These are phyloP conservation scores for Platysternon megacephalum DNA, from an alignment of 2,113 vertebrate species.

Conservation along the genomic window DNA sequence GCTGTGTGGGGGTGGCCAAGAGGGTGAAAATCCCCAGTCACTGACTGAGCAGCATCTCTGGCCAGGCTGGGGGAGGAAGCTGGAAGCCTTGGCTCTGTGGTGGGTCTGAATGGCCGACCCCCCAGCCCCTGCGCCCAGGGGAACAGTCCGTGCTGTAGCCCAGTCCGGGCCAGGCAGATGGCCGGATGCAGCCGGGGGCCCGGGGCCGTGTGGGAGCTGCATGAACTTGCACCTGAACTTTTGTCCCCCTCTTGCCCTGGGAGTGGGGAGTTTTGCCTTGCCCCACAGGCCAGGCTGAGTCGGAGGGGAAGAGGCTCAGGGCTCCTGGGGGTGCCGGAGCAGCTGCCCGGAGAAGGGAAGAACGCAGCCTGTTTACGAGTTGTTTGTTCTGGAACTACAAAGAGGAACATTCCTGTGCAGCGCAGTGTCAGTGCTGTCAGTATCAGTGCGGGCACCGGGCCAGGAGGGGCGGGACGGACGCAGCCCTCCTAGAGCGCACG, in stretches of 20 bases:
- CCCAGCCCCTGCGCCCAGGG: background rate
- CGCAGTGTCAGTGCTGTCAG: no score
- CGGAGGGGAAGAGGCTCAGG: background rate
- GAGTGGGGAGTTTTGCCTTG: background rate
- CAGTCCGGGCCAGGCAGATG: background rate
- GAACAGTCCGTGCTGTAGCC: background rate
- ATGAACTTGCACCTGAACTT: background rate
- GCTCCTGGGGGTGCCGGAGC: background rate
- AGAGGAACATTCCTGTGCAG: background rate
- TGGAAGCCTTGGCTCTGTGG: background rate
- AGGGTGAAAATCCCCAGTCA: background rate
- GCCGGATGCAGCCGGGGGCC: background rate
- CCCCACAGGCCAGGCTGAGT: background rate
- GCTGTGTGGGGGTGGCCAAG: background rate
- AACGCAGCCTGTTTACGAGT: background rate
- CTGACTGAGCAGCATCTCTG: background rate
- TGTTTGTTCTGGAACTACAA: background rate
- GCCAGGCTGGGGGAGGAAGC: background rate
- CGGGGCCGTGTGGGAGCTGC: background rate
- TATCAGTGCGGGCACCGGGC: background rate
- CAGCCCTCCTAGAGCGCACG: no score
- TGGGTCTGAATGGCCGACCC: background rate
- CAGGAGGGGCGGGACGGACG: background rate
- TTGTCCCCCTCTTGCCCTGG: background rate
- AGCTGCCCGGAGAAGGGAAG: background rate